phyloP scores from a whole-genome alignment of 2,888 invertebrate genomes.

The Rosalia funebris region DNA sequence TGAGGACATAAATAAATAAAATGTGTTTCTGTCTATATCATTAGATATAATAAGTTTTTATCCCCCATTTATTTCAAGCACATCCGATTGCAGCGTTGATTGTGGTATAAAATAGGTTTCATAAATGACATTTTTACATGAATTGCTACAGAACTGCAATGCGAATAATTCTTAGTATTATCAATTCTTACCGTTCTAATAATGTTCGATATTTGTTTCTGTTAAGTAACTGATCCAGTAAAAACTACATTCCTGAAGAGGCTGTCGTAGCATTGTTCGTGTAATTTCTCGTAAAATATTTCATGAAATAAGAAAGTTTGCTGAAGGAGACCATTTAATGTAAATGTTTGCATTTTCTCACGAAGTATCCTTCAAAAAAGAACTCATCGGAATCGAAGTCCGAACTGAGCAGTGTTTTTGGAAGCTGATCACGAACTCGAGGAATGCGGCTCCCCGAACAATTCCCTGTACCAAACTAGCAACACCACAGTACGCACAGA shows the following conservation, averaged over 20 bases:
- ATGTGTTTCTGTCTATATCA: too few relatives aligned
- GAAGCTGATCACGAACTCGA: slow-evolving; percentile 46
- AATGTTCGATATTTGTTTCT: slow-evolving; percentile 3
- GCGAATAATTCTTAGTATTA: background rate
- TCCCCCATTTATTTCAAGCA: too few relatives aligned
- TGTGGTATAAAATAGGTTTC: too few relatives aligned
- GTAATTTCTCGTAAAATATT: slow-evolving; percentile 29
- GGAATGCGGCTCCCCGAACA: slow-evolving; percentile 40
- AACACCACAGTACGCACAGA: slow-evolving; percentile 38
- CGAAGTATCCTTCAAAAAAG: slow-evolving; percentile 42
- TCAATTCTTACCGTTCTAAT: background rate
- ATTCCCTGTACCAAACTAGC: slow-evolving; percentile 30
- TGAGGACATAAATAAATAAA: too few relatives aligned
- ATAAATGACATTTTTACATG: too few relatives aligned
- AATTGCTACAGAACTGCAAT: too few relatives aligned
- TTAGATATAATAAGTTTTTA: too few relatives aligned
- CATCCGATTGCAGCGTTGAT: too few relatives aligned
- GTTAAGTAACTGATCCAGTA: slow-evolving; percentile 11
- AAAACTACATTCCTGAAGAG: slow-evolving; percentile 13
- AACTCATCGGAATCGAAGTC: slow-evolving; percentile 37
- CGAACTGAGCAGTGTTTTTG: slow-evolving; percentile 39
- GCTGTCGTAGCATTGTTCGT: slow-evolving; percentile 7
- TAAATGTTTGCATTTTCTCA: slow-evolving; percentile 47
- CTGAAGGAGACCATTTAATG: slow-evolving; percentile 33
- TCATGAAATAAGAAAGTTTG: slow-evolving; percentile 27